Conservation (phyloP, 2,113 vertebrate species). For the Erpornis zantholeuca region DNA sequence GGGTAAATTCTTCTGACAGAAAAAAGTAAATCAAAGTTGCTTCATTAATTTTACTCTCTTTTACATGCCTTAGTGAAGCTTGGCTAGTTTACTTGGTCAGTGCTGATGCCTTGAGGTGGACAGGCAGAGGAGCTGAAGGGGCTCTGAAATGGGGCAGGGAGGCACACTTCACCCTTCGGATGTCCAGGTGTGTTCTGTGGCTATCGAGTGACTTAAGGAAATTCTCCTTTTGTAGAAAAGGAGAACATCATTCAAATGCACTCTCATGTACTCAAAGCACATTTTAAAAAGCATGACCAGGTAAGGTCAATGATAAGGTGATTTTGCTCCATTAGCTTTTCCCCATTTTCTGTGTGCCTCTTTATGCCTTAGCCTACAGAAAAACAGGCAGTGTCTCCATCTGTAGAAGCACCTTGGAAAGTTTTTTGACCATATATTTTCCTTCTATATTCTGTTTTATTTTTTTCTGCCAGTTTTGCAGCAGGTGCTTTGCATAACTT, state of each 20-base stretch:
- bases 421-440: neutral
- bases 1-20: neutral
- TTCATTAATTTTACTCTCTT: neutral
- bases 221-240: neutral
- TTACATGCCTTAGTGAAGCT: neutral
- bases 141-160: neutral
- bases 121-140: neutral
- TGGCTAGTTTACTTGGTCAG: neutral
- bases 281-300: neutral
- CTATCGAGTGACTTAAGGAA: rapidly evolving
- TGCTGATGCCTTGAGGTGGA: neutral
- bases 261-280: neutral
- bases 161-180: rapidly evolving
- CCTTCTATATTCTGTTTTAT: neutral
- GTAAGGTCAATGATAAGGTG: neutral
- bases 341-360: neutral
- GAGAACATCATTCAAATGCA: neutral
- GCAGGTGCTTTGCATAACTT: neutral
- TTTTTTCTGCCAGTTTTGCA: neutral
- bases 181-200: neutral
- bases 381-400: neutral
- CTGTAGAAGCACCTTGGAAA: neutral
- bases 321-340: neutral
- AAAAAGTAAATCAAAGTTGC: neutral
- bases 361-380: neutral